Evolutionary conservation across 2,113 vertebrate species (phyloP), one percentile per base, ranked within the genome.

Genomic region (Okapia johnstoni): DNA sequence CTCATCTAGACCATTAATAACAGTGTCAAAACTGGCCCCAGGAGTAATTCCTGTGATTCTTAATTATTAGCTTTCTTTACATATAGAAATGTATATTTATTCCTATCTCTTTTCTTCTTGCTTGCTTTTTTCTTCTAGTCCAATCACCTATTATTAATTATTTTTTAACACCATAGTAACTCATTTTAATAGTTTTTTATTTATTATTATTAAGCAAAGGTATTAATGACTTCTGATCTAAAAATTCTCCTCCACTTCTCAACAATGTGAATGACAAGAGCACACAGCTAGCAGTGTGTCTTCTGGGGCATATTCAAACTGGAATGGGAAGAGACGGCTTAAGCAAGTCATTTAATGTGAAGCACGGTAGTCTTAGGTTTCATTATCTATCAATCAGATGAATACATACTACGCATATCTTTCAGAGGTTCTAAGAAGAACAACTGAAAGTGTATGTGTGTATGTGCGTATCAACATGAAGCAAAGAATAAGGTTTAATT

Each of bases 1-100:
- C 86, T 93, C 90, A 87, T 90, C 85, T 94, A 85, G 48, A 92
- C 43, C 85, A 93, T 97, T 95, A 95, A 76, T 92, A 88, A 96
- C 97, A 90, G 26, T 92, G 76, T 85, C 85, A 96, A 76, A 93
- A 95, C 23, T 85, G 28, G 63, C 26, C 86, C 63, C 48, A 89
- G 43, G 43, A 92, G 13, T 88, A 73, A 94, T 92, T 95, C 55
- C 36, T 93, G 33, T 93, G 58, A 95, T 79, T 76, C 50, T 79
- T 95, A 97, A 95, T 98, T 87, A 95, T 90, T 90, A 96, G 40
- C 19, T 48, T 92, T 48, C 48, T 70, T 28, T 97, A 87, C 48
- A 70, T 89, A 91, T 5, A 96, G 48, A 96, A 83, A 63, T 52
- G 7, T 80, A 50, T 91, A 92, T 52, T 16, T 55, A 90, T 94